These are phyloP conservation scores for Hozukius guyotensis DNA, from an alignment of 2,797 vertebrate species.

Conservation along the genomic window DNA sequence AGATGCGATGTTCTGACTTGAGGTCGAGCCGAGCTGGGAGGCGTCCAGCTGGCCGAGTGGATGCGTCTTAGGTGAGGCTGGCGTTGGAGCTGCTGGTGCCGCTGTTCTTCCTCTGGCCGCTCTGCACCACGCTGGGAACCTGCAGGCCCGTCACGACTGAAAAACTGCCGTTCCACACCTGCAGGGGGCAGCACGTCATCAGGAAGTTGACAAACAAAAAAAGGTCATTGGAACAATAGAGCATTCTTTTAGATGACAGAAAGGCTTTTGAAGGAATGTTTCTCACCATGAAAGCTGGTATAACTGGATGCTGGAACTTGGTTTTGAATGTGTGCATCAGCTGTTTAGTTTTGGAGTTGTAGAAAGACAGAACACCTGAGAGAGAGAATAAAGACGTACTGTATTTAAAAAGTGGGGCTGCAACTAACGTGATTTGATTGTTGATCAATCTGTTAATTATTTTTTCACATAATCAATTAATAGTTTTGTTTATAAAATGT, in stretches of 20 bases:
- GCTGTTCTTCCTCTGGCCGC: slow-evolving; percentile 93
- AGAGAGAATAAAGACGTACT: background rate
- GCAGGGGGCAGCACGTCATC: slow-evolving; percentile 24
- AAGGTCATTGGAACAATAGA: background rate
- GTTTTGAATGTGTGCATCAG: slow-evolving; percentile 93
- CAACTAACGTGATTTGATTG: background rate
- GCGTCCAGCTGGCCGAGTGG: background rate
- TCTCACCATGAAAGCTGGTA: slow-evolving; percentile 94
- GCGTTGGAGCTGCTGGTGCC: slow-evolving; percentile 94
- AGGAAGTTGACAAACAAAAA: background rate
- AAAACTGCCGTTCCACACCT: slow-evolving; percentile 98
- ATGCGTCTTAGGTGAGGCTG: slow-evolving; percentile 89
- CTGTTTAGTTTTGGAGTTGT: slow-evolving; percentile 91
- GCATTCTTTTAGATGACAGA: background rate
- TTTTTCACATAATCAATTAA: background rate
- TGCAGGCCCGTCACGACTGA: slow-evolving; percentile 91
- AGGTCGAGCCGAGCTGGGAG: slow-evolving; percentile 27
- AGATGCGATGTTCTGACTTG: slow-evolving; percentile 31
- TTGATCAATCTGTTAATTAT: background rate
- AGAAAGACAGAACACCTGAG: slow-evolving; percentile 91
- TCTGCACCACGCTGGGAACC: slow-evolving; percentile 90
- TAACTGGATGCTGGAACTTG: slow-evolving; percentile 92
- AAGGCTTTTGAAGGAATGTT: background rate
- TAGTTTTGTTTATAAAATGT: background rate
- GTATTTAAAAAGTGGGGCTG: background rate